phyloP scores from a whole-genome alignment of 2,113 vertebrate genomes.

The Pelecanus crispus region DNA sequence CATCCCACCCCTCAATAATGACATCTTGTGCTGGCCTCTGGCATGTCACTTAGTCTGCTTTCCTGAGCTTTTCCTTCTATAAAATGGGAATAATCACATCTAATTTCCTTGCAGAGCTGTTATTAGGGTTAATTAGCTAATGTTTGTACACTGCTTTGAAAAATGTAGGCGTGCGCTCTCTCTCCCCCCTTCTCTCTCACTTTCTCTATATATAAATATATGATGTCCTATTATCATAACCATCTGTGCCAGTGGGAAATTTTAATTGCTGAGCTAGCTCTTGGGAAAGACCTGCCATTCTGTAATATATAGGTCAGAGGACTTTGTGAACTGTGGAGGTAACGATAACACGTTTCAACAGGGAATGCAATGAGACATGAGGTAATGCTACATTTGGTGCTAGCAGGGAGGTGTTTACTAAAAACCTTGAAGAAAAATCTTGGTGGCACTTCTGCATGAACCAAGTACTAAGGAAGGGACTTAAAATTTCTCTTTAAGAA shows the following conservation, averaged over 20 bases:
- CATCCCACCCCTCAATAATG: not conserved
- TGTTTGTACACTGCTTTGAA: conserved; percentile 41
- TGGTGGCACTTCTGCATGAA: not conserved
- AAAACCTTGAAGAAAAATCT: not conserved
- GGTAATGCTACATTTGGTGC: conserved; percentile 2
- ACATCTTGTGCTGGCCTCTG: not conserved
- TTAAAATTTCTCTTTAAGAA: not conserved
- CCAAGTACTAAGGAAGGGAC: not conserved
- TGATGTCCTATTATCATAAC: conserved; percentile 45
- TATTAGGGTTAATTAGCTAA: conserved; percentile 51
- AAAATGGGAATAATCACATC: conserved; percentile 31
- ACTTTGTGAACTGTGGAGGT: conserved; percentile 33
- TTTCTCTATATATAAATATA: conserved; percentile 33
- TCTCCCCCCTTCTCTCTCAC: not conserved
- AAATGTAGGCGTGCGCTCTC: not conserved
- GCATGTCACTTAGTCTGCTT: not conserved
- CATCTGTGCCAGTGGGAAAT: conserved; percentile 50
- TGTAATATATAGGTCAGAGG: conserved; percentile 49
- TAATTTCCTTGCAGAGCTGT: conserved; percentile 35
- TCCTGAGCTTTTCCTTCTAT: conserved; percentile 1
- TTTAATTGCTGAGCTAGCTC: conserved; percentile 56
- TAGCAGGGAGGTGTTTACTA: not conserved
- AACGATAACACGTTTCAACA: not conserved
- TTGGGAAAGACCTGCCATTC: conserved; percentile 47
- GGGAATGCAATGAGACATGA: conserved; percentile 22